Evolutionary conservation across 2,797 vertebrate genomes (phyloP), one percentile per base, ranked within the genome.

Genomic region (Falco concolor): DNA sequence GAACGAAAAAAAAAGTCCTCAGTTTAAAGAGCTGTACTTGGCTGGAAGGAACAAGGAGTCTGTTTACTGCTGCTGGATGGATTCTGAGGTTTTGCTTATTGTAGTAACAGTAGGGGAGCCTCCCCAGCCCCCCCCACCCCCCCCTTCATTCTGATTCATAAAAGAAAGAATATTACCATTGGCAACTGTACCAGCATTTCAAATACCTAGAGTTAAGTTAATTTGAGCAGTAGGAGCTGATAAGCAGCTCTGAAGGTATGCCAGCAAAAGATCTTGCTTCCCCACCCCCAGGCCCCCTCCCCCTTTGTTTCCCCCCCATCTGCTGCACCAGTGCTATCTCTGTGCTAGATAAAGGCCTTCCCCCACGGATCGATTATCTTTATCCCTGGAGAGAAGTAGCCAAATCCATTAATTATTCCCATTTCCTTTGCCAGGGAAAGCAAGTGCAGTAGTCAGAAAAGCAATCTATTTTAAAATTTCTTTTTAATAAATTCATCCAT

Each of bases 371-470:
- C 2, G 27, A 94, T 96, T 85, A 45, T 94, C 84, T 94, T 77
- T 50, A 36, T 91, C 90, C 63, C 61, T 91, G 84, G 82, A 89
- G 92, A 94, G 91, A 74, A 93, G 84, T 54, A 87, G 82, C 68
- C 53, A 91, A 76, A 77, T 30, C 74, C 64, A 94, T 96, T 96
- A 85, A 87, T 95, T 96, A 95, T 95, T 96, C 87, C 72, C 24
- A 25, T 92, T 90, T 84, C 78, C 67, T 93, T 88, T 95, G 83
- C 94, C 59, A 76, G 75, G 67, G 65, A 69, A 90, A 88, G 67
- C 79, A 80, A 94, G 65, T 59, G 42, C 56, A 73, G 32, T 47
- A 94, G 54, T 93, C 77, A 73, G 84, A 78, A 91, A 93, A 93
- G 38, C 59, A 85, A 89, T 84, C 59, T 89, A 63, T 90, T 95